These are phyloP conservation scores for Eubasilissa regina DNA, from an alignment of 1,140 invertebrate species.

Conservation along the genomic window DNA sequence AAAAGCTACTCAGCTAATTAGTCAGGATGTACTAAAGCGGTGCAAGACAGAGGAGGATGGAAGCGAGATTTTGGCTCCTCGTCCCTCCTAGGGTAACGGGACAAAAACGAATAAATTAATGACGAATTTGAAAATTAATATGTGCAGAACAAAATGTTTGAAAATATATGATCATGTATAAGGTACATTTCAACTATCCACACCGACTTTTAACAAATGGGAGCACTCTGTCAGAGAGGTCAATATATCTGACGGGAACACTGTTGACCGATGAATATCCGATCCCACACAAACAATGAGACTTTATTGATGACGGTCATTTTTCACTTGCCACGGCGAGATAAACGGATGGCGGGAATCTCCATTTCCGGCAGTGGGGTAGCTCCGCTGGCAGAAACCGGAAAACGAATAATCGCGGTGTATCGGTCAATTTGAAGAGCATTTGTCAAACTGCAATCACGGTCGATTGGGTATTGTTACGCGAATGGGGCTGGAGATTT, in stretches of 20 bases:
- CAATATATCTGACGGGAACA: conserved; percentile 45
- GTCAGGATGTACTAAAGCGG: too few relatives aligned
- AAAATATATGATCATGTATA: too few relatives aligned
- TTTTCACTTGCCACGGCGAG: conserved; percentile 50
- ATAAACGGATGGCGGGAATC: conserved; percentile 39
- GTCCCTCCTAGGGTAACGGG: too few relatives aligned
- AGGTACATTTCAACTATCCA: background rate
- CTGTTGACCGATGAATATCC: conserved; percentile 45
- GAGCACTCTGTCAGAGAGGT: conserved; percentile 51
- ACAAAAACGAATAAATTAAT: too few relatives aligned
- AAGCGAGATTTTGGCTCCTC: too few relatives aligned
- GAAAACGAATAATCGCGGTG: conserved; percentile 20
- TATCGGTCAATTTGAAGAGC: conserved; percentile 46
- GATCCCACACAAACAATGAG: conserved; percentile 40
- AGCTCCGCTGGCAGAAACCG: conserved; percentile 12
- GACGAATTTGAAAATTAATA: too few relatives aligned
- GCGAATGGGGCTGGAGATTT: background rate
- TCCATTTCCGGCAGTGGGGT: conserved; percentile 27
- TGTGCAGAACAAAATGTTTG: too few relatives aligned
- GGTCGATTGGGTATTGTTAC: conserved; percentile 8
- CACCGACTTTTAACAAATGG: conserved; percentile 47
- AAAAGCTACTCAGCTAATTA: too few relatives aligned
- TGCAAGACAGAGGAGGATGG: too few relatives aligned
- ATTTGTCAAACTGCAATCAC: conserved; percentile 23
- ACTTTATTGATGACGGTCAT: conserved; percentile 53